phyloP scores from a whole-genome alignment of 1,140 invertebrate genomes.

The Drosophila leontia region DNA sequence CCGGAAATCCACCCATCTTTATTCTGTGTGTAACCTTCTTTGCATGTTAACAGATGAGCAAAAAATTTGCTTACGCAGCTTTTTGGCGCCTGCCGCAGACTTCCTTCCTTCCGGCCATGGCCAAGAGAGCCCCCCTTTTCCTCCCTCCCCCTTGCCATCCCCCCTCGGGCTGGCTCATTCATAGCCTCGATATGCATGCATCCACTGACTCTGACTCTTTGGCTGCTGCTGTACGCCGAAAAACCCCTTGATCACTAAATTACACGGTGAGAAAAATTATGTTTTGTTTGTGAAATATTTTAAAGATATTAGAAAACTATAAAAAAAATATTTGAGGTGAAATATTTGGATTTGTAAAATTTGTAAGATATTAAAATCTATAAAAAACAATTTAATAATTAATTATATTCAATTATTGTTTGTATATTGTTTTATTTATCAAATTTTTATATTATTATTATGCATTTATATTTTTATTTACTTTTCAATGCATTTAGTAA shows the following conservation, averaged over 20 bases:
- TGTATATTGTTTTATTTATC: too few relatives aligned
- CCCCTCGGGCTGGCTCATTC: background rate
- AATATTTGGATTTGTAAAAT: too few relatives aligned
- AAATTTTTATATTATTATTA: too few relatives aligned
- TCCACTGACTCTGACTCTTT: background rate
- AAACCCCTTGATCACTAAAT: constrained; percentile 18
- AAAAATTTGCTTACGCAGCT: constrained; percentile 73
- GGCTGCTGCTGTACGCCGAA: constrained; percentile 2
- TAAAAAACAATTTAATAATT: too few relatives aligned
- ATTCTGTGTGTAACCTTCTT: constrained; percentile 38
- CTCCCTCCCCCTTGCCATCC: too few relatives aligned
- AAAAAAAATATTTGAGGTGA: background rate
- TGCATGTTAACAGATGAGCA: constrained; percentile 48
- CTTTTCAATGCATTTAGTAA: too few relatives aligned
- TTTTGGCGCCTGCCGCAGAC: constrained; percentile 67
- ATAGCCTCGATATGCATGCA: constrained; percentile 8
- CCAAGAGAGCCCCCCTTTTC: constrained; percentile 1
- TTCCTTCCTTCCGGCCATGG: constrained; percentile 64
- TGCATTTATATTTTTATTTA: too few relatives aligned
- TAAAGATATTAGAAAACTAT: background rate
- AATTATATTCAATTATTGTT: too few relatives aligned
- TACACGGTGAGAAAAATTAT: background rate
- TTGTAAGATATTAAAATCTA: too few relatives aligned
- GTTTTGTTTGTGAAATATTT: background rate
- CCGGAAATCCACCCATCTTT: constrained; percentile 15